A percentile compares a stretch with the other conserved stretches of the same genome.
Conservation (phyloP, 2,888 invertebrate genomes). For the Gandaritis pyraliata region DNA sequence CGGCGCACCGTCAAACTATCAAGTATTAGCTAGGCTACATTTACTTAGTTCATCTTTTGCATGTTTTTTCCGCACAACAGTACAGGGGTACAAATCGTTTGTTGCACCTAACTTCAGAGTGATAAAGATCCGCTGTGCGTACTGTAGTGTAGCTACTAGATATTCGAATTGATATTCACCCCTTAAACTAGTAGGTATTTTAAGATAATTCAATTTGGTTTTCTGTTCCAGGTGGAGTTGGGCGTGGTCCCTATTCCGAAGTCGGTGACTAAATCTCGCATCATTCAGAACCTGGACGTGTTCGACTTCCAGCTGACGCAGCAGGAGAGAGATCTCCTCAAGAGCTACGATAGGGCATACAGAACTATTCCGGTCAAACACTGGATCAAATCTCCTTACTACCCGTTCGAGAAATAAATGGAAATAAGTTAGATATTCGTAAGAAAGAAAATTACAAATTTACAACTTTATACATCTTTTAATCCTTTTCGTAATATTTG, state of each 20-base stretch:
- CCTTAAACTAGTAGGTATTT: too few relatives aligned
- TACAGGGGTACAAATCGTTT: too few relatives aligned
- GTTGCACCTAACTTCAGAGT: too few relatives aligned
- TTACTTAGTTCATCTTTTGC: too few relatives aligned
- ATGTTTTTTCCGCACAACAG: too few relatives aligned
- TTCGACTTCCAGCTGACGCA: slow-evolving; percentile 65
- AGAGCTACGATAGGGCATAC: slow-evolving; percentile 57
- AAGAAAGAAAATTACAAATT: not conserved
- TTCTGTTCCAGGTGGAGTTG: slow-evolving; percentile 60
- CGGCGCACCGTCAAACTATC: too few relatives aligned
- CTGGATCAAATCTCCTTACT: slow-evolving; percentile 58
- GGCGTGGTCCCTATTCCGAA: slow-evolving; percentile 72
- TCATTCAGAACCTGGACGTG: slow-evolving; percentile 63
- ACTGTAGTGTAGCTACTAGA: too few relatives aligned
- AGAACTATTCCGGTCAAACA: slow-evolving; percentile 50
- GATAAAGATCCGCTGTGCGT: too few relatives aligned
- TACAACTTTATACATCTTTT: not conserved
- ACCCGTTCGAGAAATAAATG: slow-evolving; percentile 53
- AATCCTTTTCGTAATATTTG: too few relatives aligned
- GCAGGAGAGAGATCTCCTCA: slow-evolving; percentile 52
- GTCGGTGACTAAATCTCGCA: slow-evolving; percentile 55
- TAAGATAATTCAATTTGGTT: too few relatives aligned
- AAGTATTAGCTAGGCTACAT: too few relatives aligned
- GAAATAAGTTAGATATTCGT: not conserved
- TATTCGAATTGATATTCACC: too few relatives aligned